Base-by-base conservation (phyloP, 1,140 invertebrate genomes). In the Apis laboriosa region DNA sequence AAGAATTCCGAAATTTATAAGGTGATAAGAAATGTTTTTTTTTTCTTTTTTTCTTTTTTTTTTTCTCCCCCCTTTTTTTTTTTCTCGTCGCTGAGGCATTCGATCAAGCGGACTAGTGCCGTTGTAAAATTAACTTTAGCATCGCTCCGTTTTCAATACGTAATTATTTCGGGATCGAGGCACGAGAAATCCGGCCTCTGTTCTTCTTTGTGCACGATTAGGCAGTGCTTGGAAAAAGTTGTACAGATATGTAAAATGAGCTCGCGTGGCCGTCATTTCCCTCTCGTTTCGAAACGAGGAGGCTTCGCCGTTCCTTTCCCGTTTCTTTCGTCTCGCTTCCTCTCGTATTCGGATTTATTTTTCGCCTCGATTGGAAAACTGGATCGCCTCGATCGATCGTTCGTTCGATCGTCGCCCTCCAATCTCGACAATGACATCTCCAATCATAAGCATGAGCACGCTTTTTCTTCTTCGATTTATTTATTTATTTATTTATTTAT, bases 211-310 rank as follows among this genome's bases (percentile, higher is more conserved):
- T 80, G 82, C 75, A 88, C 83, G 76, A 86, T 90, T 82, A 86
- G 88, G 87, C 90, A 90, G 89, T 90, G 82, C 88, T 88, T 79
- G 84, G 86, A 86, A 84, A 80, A 75, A 28, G 61, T 77, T 83
- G 79, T 82, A 80, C 76, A 79, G 89, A 90, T 90, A 90, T 90
- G 88, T 90, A 78, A 73, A 34, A 73, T 86, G 73, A 80, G 81
- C 58, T 49, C 68, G 75, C 68, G 51, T 80, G 70, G 70, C 56
- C 51, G 60, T 28, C 58, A 1, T 55, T 34, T 72, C 7, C 8
- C 11, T 43, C 51, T 58, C 51, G 0, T 24, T 19, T 51, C 17
- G 0, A 28, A 24, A 34, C 24, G 21, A 56, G 21, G 21, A 56
- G 21, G 21, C 15, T 43, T 17, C 34, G 17, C 28, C 51, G 61